Evolutionary conservation across 2,113 vertebrate species (phyloP), one percentile per base, ranked within the genome.

Genomic region (Muscicapa adusta): DNA sequence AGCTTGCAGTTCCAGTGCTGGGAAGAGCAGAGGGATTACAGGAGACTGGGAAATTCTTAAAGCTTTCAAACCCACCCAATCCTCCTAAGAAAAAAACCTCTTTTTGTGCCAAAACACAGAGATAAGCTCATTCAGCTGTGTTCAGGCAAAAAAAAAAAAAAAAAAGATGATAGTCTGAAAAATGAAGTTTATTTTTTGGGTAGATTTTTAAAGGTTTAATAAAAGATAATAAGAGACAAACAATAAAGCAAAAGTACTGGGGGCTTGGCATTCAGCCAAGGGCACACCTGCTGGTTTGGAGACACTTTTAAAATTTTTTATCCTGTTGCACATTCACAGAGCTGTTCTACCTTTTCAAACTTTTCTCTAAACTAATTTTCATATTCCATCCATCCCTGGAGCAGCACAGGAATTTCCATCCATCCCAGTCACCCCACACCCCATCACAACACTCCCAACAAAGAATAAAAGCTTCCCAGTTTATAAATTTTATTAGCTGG

Each of bases 401-500:
- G 6, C 22, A 72, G 43, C 23, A 4, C n/a, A 50, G 48, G 48
- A 12, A 24, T 48, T 23, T 48, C 47, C 23, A 24, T 48, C 47
- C 47, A 48, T 48, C 47, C 12, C 3, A 0, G 17, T 10, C 56
- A 38, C 5, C 56, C 43, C 26, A 38, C 12, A 58, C 3, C 26
- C 26, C 72, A 12, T 12, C 65, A 25, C 20, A 50, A 36, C 24
- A 10, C 28, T 20, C 50, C 45, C 34, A 19, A 14, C 3, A 2
- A 13, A 43, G 18, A 79, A 9, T 8, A 26, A 36, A 38, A 67
- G 9, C 26, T 62, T 11, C 38, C 76, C 1, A 4, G n/a, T 91
- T 97, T 95, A 95, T 71, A 98, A 97, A 97, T 74, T 97, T 98
- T 97, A 97, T 97, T 98, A 94, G 96, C 96, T 97, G 96, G 47